These are phyloP conservation scores for Euthynnus affinis DNA, from an alignment of 2,797 vertebrate genomes.

Conservation along the genomic window DNA sequence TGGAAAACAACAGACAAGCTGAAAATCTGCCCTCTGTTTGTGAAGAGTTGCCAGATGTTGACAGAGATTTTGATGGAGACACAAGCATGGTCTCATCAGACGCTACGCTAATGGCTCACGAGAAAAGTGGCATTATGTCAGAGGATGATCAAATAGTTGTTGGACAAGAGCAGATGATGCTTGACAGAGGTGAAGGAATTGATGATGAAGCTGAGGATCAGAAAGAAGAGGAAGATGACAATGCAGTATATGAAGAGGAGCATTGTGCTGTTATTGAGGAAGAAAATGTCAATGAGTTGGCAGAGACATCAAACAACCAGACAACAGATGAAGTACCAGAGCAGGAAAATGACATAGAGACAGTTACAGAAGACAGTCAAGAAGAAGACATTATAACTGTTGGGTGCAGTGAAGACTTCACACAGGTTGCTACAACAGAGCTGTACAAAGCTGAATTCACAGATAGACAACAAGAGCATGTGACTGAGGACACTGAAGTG, in stretches of 20 bases:
- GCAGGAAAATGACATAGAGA: not conserved
- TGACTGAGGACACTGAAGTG: not conserved
- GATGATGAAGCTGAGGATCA: not conserved
- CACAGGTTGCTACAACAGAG: slow-evolving; percentile 6
- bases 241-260: not conserved
- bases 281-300: not conserved
- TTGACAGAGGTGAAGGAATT: not conserved
- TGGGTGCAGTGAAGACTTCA: not conserved
- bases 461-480: slow-evolving; percentile 28
- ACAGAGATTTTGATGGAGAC: not conserved
- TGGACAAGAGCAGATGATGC: not conserved
- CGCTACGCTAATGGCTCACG: not conserved
- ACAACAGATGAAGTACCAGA: not conserved
- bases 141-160: slow-evolving; percentile 7
- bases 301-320: not conserved
- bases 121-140: not conserved
- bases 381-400: slow-evolving; percentile 7
- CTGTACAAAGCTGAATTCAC: not conserved
- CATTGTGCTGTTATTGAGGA: not conserved
- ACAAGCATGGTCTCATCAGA: not conserved
- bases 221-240: not conserved
- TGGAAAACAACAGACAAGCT: not conserved
- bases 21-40: slow-evolving; percentile 2
- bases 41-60: not conserved
- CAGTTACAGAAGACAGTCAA: slow-evolving; percentile 7